A percentile compares a stretch with the other conserved stretches of the same genome.
Evolutionary conservation across 2,888 invertebrate species (phyloP).

Genomic region (Nasonia oneida): DNA sequence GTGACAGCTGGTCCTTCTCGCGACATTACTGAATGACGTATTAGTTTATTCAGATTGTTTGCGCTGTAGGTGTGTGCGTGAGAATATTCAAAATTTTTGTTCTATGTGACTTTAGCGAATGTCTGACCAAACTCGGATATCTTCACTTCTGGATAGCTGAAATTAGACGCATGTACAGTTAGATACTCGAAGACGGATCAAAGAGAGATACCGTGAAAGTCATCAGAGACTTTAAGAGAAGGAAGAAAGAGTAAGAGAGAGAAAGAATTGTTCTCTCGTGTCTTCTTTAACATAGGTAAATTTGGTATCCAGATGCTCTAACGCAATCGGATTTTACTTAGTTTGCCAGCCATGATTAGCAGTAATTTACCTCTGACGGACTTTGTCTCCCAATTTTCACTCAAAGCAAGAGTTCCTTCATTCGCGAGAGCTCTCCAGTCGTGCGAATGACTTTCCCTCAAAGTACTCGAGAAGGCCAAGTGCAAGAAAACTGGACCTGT

Average conservation of each 20-base stretch:
- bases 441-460: neutral
- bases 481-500: neutral
- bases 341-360: no score
- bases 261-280: no score
- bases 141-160: neutral
- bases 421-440: neutral
- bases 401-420: no score
- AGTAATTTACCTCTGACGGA: no score
- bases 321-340: no score
- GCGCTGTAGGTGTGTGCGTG: neutral
- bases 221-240: no score
- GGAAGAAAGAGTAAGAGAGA: no score
- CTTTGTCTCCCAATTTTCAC: no score
- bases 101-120: neutral
- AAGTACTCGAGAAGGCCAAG: neutral
- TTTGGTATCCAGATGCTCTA: no score
- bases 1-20: neutral
- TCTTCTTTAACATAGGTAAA: no score
- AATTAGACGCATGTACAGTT: neutral
- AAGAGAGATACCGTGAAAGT: no score
- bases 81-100: neutral
- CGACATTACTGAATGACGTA: slow-evolving; percentile 14
- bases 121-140: neutral
- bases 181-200: no score
- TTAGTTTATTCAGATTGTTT: slow-evolving; percentile 31